Base-by-base conservation (phyloP, 2,888 invertebrate genomes). In the Tipula lateralis region DNA sequence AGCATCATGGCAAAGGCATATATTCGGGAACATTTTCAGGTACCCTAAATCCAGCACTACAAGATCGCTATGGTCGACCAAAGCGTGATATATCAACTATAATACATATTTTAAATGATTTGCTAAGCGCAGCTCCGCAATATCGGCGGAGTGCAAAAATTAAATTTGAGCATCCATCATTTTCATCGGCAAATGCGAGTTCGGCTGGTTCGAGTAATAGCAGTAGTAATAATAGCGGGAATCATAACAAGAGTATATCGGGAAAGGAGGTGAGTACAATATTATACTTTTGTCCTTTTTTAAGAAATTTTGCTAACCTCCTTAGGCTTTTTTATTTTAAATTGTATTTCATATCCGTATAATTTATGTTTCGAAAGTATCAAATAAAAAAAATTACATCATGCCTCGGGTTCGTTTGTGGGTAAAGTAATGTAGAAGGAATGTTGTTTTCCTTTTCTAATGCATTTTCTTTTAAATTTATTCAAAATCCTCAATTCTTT, bases 1-100 rank as follows among this genome's bases (percentile, higher is more conserved):
- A 95, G 89, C 97, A 97, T 89, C 96, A 97, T 88, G 96, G 97
- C 86, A 96, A 96, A 90, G 98, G 97, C 87, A 96, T 98, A 86
- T 98, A 97, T 91, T 98, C 97, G 13, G 98, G 98, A 86, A 98
- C 98, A 86, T 98, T 98, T 90, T 97, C 97, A 88, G 98, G 98
- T 84, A 98, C 97, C 19, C 90, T 98, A 84, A 98, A 97, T 90
- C 98, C 97, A 84, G 96, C 97, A 82, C 92, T 97, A 84, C 98
- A 98, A 91, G 98, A 98, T 90, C 94, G 94, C 89, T 95, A 95
- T 88, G 98, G 98, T 12, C 93, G 96, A 87, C 98, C 98, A 84
- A 96, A 97, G 89, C 93, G 97, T 86, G 97, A 97, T 90, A 97
- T 98, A 88, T 96, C 96, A 85, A 98, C 98, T 83, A 97, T 98